Conservation (phyloP, 2,888 invertebrate species). For the Drosophila hamatofila region DNA sequence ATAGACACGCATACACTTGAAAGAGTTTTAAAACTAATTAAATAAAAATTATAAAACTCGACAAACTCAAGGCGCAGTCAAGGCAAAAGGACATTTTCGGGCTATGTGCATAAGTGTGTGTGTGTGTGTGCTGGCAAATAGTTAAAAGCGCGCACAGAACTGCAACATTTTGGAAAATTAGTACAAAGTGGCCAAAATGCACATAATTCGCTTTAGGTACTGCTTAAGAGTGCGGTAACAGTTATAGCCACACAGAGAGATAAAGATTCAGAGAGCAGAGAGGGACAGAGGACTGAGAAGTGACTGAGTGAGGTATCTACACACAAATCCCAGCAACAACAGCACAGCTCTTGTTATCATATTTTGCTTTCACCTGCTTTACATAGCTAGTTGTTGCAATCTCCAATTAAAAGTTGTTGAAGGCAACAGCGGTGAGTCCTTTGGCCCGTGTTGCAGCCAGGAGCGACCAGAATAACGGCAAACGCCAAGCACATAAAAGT, state of each 20-base stretch:
- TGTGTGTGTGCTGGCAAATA: conserved; percentile 28
- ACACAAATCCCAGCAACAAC: conserved; percentile 26
- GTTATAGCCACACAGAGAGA: conserved; percentile 19
- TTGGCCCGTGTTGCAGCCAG: conserved; percentile 31
- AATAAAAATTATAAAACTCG: conserved; percentile 82
- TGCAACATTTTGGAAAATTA: conserved; percentile 71
- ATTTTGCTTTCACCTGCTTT: conserved; percentile 67
- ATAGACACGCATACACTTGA: conserved; percentile 40
- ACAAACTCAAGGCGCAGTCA: conserved; percentile 72
- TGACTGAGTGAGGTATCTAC: background rate
- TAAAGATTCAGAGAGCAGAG: background rate
- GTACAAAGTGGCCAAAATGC: conserved; percentile 67
- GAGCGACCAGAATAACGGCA: conserved; percentile 5
- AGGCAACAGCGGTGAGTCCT: conserved; percentile 18
- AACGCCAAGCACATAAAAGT: conserved; percentile 49
- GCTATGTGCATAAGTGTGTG: conserved; percentile 11
- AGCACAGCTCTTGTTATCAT: conserved; percentile 46
- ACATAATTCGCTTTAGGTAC: conserved; percentile 59
- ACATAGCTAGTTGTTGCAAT: conserved; percentile 53
- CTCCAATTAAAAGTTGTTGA: conserved; percentile 77
- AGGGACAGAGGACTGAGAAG: background rate
- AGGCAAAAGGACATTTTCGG: conserved; percentile 61
- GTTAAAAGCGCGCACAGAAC: conserved; percentile 60
- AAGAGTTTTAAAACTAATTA: conserved; percentile 81
- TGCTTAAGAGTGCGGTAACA: conserved; percentile 53